A percentile compares a stretch with the other conserved stretches of the same genome.
These are phyloP conservation scores for Battus philenor DNA, from an alignment of 1,140 invertebrate species.

Conservation along the genomic window DNA sequence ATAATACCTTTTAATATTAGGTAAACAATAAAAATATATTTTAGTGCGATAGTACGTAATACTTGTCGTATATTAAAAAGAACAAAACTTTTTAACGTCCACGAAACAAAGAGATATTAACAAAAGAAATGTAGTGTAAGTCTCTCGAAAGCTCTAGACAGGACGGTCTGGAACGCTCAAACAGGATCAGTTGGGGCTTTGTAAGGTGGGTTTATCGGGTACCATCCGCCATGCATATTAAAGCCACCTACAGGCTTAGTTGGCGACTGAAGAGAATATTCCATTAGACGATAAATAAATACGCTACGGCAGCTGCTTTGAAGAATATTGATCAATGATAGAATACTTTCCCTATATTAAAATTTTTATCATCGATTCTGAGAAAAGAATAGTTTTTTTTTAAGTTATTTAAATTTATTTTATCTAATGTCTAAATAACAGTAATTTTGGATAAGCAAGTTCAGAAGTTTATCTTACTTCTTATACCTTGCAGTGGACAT, in stretches of 20 bases:
- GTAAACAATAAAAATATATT: not conserved
- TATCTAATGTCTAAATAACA: too few relatives aligned
- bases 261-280: conserved; percentile 13
- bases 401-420: too few relatives aligned
- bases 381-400: too few relatives aligned
- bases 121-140: conserved; percentile 14
- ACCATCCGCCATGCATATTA: conserved; percentile 14
- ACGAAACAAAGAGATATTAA: conserved; percentile 5
- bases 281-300: conserved; percentile 8
- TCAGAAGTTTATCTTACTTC: too few relatives aligned
- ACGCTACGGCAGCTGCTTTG: not conserved
- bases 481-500: too few relatives aligned
- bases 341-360: too few relatives aligned
- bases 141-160: conserved; percentile 11
- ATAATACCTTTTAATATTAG: not conserved
- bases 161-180: conserved; percentile 13
- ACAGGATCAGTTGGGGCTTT: conserved; percentile 14
- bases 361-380: too few relatives aligned
- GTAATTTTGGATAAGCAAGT: too few relatives aligned
- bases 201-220: conserved; percentile 14
- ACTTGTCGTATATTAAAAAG: not conserved
- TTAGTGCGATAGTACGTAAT: not conserved
- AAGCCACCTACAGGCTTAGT: conserved; percentile 8
- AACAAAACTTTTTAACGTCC: not conserved
- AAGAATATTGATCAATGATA: conserved; percentile 2